A percentile compares a stretch with the other conserved stretches of the same genome.
Conservation (phyloP, 2,113 vertebrate species). For the Leptodactylus fuscus region DNA sequence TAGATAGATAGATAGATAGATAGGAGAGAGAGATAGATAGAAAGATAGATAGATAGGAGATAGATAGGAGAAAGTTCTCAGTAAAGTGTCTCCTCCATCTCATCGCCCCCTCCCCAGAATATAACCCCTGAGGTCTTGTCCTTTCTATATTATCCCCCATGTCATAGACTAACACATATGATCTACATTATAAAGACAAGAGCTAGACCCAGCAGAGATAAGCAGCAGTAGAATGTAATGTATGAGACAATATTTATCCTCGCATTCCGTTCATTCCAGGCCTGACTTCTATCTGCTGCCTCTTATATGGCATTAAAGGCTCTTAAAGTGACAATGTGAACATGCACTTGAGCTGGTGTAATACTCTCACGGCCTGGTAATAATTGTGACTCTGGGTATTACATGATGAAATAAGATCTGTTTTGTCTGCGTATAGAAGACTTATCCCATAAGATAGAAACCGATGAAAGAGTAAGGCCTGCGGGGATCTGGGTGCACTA, state of each 20-base stretch:
- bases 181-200: not conserved
- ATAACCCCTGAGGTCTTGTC: not conserved
- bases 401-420: not conserved
- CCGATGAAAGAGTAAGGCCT: not conserved
- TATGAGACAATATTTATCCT: conserved; percentile 1
- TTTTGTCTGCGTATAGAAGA: not conserved
- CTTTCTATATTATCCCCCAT: not conserved
- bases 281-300: not conserved
- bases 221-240: not conserved
- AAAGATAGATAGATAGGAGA: not conserved
- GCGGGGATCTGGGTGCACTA: too few relatives aligned
- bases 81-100: not conserved
- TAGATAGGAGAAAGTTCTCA: not conserved
- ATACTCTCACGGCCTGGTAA: not conserved
- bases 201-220: not conserved
- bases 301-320: too few relatives aligned
- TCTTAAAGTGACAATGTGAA: not conserved
- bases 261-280: conserved; percentile 4
- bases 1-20: not conserved
- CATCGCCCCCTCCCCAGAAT: not conserved
- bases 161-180: not conserved
- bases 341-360: not conserved
- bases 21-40: not conserved
- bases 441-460: not conserved
- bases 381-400: not conserved